phyloP scores from a whole-genome alignment of 2,797 vertebrate species.

The Thalassophryne amazonica region DNA sequence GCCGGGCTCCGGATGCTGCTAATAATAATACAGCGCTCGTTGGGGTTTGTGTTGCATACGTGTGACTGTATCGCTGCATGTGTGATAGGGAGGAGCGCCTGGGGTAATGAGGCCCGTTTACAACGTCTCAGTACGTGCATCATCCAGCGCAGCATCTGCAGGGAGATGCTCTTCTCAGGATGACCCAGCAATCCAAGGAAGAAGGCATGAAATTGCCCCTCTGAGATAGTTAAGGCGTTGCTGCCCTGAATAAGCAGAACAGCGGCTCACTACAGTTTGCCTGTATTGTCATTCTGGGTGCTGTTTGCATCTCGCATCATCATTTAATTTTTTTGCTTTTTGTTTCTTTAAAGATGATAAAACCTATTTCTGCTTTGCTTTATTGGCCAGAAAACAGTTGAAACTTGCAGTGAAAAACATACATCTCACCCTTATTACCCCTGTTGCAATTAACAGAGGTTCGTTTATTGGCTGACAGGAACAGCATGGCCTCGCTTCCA shows the following conservation, averaged over 20 bases:
- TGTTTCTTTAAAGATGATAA: slow-evolving; percentile 1
- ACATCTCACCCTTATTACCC: slow-evolving; percentile 32
- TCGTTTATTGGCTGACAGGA: slow-evolving; percentile 25
- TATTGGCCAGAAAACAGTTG: slow-evolving; percentile 11
- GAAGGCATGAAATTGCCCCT: slow-evolving; percentile 61
- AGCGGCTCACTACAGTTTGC: slow-evolving; percentile 9
- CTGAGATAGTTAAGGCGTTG: slow-evolving; percentile 47
- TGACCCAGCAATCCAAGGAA: slow-evolving; percentile 56
- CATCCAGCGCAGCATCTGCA: slow-evolving; percentile 28
- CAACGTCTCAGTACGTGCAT: slow-evolving; percentile 44
- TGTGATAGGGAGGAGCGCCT: slow-evolving; percentile 13
- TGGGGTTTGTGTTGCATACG: slow-evolving; percentile 28
- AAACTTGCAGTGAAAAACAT: neutral
- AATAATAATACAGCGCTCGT: slow-evolving; percentile 64
- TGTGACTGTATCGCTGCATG: slow-evolving; percentile 34
- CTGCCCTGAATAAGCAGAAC: slow-evolving; percentile 40
- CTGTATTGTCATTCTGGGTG: slow-evolving; percentile 5
- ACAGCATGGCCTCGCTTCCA: slow-evolving; percentile 2
- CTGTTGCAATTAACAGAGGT: slow-evolving; percentile 2
- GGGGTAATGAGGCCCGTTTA: slow-evolving; percentile 28
- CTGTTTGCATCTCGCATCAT: slow-evolving; percentile 1
- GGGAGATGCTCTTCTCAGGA: slow-evolving; percentile 44
- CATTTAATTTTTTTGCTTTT: too few species aligned
- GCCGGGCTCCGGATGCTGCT: slow-evolving; percentile 53
- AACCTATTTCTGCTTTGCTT: slow-evolving; percentile 2